phyloP scores from a whole-genome alignment of 2,797 vertebrate genomes.

The Glossophaga mutica region DNA sequence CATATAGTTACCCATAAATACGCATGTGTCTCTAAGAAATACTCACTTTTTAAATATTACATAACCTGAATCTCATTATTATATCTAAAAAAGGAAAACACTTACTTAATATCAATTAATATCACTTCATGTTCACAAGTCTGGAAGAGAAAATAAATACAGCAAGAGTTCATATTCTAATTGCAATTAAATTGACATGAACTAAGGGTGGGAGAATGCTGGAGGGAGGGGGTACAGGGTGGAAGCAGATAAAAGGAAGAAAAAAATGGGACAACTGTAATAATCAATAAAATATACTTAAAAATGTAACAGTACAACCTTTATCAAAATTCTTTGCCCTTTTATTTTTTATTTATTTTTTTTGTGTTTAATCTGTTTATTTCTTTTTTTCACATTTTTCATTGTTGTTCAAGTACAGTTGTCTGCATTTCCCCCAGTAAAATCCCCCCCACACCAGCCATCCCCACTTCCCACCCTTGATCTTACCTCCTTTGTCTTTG shows the following conservation, averaged over 20 bases:
- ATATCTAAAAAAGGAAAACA: neutral
- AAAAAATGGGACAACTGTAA: too few relatives aligned
- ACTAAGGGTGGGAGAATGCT: too few relatives aligned
- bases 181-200: neutral
- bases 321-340: neutral
- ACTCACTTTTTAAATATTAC: neutral
- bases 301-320: neutral
- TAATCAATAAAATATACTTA: too few relatives aligned
- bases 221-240: too few relatives aligned
- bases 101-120: neutral
- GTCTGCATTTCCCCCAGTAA: too few relatives aligned
- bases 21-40: neutral
- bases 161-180: neutral
- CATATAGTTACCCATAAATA: neutral
- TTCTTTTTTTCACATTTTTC: too few relatives aligned
- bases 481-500: too few relatives aligned
- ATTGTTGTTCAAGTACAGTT: too few relatives aligned
- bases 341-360: neutral
- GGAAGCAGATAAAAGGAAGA: too few relatives aligned
- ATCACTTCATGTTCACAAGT: neutral
- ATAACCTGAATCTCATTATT: neutral
- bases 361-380: too few relatives aligned
- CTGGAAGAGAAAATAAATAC: neutral
- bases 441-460: too few relatives aligned
- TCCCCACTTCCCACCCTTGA: too few relatives aligned